These are phyloP conservation scores for Scrobipalpa atriplicella DNA, from an alignment of 2,888 invertebrate species.

Conservation along the genomic window DNA sequence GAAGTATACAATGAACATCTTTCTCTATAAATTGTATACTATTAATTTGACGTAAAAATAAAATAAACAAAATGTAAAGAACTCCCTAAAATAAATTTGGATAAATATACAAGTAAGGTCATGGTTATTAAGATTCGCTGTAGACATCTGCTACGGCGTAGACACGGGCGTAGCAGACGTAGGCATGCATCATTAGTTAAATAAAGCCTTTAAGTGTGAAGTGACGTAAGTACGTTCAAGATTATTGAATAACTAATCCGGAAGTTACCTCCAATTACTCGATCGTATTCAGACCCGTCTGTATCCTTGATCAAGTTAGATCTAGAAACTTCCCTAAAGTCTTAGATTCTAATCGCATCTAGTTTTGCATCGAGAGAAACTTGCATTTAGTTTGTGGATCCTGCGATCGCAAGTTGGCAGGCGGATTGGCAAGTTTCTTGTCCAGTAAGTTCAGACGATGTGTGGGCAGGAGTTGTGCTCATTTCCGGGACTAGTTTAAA, in stretches of 20 bases:
- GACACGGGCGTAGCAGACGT: too few relatives aligned
- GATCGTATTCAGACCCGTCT: background rate
- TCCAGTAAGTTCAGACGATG: background rate
- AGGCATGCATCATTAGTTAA: too few relatives aligned
- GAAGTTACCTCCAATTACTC: slow-evolving; percentile 8
- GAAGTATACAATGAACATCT: too few relatives aligned
- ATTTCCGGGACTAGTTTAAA: background rate
- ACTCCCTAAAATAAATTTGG: too few relatives aligned
- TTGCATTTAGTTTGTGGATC: slow-evolving; percentile 6
- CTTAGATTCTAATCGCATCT: slow-evolving; percentile 15
- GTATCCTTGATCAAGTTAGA: slow-evolving; percentile 1
- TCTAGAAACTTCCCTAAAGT: background rate
- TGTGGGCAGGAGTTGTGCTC: slow-evolving; percentile 3
- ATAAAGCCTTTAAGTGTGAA: too few relatives aligned
- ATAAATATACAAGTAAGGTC: too few relatives aligned
- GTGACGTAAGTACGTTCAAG: background rate
- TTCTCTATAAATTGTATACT: too few relatives aligned
- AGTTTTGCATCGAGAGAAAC: slow-evolving; percentile 17
- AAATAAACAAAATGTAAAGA: too few relatives aligned
- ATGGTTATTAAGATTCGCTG: too few relatives aligned
- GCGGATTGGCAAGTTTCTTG: slow-evolving; percentile 9
- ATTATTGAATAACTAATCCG: background rate
- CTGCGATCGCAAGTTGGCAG: background rate
- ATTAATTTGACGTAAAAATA: too few relatives aligned
- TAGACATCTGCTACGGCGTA: too few relatives aligned